Conservation (phyloP, 53 echinoderm and acorn worm genomes). For the Hippasteria phrygiana region DNA sequence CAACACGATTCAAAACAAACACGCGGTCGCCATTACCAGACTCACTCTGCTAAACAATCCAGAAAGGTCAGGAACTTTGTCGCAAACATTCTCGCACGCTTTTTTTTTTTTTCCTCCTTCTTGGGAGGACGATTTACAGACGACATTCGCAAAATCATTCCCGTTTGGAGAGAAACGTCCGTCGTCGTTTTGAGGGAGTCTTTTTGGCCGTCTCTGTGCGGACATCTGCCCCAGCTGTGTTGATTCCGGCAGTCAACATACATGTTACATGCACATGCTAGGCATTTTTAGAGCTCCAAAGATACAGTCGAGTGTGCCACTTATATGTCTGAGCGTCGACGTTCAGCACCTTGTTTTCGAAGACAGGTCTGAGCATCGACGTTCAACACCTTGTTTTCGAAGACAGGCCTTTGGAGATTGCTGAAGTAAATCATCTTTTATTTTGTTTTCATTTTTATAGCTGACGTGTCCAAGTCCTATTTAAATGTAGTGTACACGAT, state of each 20-base stretch:
- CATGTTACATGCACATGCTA: background rate
- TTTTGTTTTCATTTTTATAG: no score
- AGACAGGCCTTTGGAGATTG: background rate
- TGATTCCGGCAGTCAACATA: background rate
- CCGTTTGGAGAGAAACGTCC: background rate
- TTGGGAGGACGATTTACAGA: background rate
- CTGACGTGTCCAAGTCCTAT: no score
- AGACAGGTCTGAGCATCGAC: constrained; percentile 7
- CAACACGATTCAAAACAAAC: constrained; percentile 13
- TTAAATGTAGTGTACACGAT: no score
- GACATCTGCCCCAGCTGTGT: constrained; percentile 27
- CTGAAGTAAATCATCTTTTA: background rate
- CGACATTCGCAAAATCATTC: background rate
- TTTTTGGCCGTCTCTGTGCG: background rate
- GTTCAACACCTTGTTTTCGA: background rate
- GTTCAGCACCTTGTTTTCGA: background rate
- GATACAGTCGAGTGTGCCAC: constrained; percentile 8
- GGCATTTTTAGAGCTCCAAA: constrained; percentile 13
- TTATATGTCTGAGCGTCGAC: constrained; percentile 3
- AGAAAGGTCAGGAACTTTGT: background rate
- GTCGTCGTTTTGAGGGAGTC: background rate
- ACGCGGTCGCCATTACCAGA: background rate
- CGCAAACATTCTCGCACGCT: background rate
- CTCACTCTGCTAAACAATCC: background rate
- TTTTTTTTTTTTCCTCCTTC: no score